Conservation (phyloP, 2,113 vertebrate genomes). For the Coptodon rendalli region DNA sequence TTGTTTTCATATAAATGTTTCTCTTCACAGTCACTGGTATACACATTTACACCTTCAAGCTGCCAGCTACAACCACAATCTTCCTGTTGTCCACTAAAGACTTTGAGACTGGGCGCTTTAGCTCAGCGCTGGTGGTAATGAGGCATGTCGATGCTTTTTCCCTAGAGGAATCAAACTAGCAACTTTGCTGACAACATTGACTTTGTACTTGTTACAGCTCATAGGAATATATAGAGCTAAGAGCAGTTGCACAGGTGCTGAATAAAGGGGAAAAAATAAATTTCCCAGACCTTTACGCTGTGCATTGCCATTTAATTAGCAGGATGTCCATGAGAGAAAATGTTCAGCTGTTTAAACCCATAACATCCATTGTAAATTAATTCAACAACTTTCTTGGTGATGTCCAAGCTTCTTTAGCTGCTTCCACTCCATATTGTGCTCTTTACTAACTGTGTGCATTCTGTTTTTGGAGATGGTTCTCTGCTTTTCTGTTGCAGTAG, state of each 20-base stretch:
- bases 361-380: not conserved
- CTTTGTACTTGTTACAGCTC: not conserved
- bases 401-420: slow-evolving; percentile 13
- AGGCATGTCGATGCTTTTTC: not conserved
- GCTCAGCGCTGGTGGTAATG: not conserved
- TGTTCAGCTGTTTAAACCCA: not conserved
- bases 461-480: not conserved
- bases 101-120: not conserved
- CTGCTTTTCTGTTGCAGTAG: not conserved
- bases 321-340: not conserved
- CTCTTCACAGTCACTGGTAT: not conserved
- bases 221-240: not conserved
- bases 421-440: not conserved
- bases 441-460: not conserved
- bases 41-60: not conserved
- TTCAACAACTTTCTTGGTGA: slow-evolving; percentile 6
- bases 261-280: not conserved
- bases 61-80: not conserved
- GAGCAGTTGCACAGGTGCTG: not conserved
- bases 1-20: not conserved
- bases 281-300: not conserved
- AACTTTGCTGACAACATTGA: not conserved
- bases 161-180: not conserved
- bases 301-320: not conserved
- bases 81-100: not conserved